Evolutionary conservation across 2,888 invertebrate genomes (phyloP), one percentile per base, ranked within the genome.

Genomic region (Steinernema hermaphroditum): DNA sequence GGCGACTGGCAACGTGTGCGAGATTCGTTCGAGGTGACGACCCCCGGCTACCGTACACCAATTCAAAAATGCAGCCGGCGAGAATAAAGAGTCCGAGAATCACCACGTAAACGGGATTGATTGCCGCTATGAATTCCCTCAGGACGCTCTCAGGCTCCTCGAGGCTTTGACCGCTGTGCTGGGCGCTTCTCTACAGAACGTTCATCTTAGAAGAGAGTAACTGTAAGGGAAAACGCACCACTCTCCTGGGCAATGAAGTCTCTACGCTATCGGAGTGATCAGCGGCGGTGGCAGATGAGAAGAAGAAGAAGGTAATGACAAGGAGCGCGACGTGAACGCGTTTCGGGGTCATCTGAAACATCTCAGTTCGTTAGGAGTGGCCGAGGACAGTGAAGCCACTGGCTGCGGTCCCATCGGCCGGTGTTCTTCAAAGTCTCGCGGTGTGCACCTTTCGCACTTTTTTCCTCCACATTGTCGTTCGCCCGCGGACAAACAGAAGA

Each of bases 1-100:
- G 72, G n/a, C 69, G 46, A 69, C 72, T 72, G 34, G 72, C 69
- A 27, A 72, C 72, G 41, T 72, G 72, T n/a, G 72, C 43, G 29
- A 37, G 68, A 43, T 70, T 69, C 16, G 72, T 72, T 72, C 72
- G 14, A 16, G 68, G 44, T 12, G 72, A 69, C n/a, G 27, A 16
- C 37, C 69, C 69, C 12, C 72, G 72, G 19, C 43, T 72, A 1
- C 72, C 72, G 27, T 72, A 72, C 12, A 46, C 72, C 6, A 72
- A 24, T 41, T 72, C 72, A 24, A 72, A 72, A 0, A 46, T 69
- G 54, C 72, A 72, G 22, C 72, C 72, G 1, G 72, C 72, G n/a
- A 62, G 57, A 24, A 72, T 72, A 16, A 72, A 41, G 14, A 41
- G 46, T 14, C 72, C 72, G 32, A 72, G 49, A 37, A 70, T 70